Evolutionary conservation across 2,888 invertebrate genomes (phyloP).

Genomic region (Leistus spinibarbis): DNA sequence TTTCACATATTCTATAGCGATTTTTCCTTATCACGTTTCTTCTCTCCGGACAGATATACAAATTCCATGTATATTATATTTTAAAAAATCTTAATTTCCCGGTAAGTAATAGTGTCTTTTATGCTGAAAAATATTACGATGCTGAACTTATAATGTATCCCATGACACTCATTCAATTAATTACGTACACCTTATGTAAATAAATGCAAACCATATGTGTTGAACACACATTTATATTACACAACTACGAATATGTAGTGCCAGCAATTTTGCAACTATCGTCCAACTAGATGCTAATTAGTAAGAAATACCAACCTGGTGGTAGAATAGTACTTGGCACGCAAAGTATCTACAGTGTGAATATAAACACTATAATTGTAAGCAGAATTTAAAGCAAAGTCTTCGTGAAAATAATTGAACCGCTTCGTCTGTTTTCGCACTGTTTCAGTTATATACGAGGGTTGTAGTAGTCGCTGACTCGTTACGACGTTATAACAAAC

Average conservation of each 20-base stretch:
- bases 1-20: no score
- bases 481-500: slow-evolving; percentile 23
- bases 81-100: no score
- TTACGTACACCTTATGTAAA: no score
- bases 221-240: no score
- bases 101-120: no score
- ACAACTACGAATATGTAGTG: no score
- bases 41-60: no score
- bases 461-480: slow-evolving; percentile 16
- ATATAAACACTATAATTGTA: not conserved
- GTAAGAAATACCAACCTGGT: slow-evolving; percentile 4
- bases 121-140: no score
- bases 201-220: not conserved
- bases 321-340: not conserved
- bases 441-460: slow-evolving; percentile 17
- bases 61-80: no score
- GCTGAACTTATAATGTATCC: no score
- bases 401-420: not conserved
- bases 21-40: no score
- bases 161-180: no score
- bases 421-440: not conserved
- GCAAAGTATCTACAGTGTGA: not conserved
- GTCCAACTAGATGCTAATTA: slow-evolving; percentile 4
- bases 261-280: not conserved
- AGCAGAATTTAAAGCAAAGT: not conserved